These are phyloP conservation scores for Zele albiditarsus DNA, from an alignment of 2,888 invertebrate species.

Conservation along the genomic window DNA sequence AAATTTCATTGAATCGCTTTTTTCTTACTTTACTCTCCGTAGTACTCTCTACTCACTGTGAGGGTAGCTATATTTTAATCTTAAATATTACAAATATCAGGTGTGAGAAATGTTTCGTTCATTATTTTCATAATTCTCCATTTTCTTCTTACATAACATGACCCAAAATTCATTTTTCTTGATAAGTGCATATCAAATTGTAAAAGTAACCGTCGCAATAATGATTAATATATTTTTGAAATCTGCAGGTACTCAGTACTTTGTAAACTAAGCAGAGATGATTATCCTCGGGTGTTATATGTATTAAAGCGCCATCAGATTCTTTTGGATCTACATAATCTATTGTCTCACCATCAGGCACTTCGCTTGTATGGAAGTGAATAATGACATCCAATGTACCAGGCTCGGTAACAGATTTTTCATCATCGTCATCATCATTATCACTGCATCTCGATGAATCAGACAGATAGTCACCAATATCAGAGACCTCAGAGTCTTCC, in stretches of 20 bases:
- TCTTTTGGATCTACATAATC: constrained; percentile 64
- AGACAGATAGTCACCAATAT: constrained; percentile 63
- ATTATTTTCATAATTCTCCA: neutral
- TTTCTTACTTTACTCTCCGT: neutral
- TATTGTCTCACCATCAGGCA: constrained; percentile 58
- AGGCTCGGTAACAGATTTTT: constrained; percentile 46
- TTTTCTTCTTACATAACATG: neutral
- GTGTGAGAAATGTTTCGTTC: constrained; percentile 5
- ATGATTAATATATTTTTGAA: constrained; percentile 68
- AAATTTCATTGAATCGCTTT: constrained; percentile 16
- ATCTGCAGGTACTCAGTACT: constrained; percentile 72
- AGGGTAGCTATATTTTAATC: constrained; percentile 1
- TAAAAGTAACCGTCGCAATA: constrained; percentile 67
- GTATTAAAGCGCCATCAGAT: constrained; percentile 75
- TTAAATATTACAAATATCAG: constrained; percentile 13
- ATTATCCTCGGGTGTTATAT: constrained; percentile 80
- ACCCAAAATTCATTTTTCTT: constrained; percentile 46
- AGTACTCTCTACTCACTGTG: neutral
- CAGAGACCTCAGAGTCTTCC: constrained; percentile 62
- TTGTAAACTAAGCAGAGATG: constrained; percentile 80
- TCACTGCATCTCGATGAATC: constrained; percentile 56
- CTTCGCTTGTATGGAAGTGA: constrained; percentile 64
- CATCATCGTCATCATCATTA: constrained; percentile 55
- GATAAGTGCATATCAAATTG: constrained; percentile 67
- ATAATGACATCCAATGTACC: constrained; percentile 65